These are phyloP conservation scores for Liasis olivaceus DNA, from an alignment of 2,797 vertebrate species.

Conservation along the genomic window DNA sequence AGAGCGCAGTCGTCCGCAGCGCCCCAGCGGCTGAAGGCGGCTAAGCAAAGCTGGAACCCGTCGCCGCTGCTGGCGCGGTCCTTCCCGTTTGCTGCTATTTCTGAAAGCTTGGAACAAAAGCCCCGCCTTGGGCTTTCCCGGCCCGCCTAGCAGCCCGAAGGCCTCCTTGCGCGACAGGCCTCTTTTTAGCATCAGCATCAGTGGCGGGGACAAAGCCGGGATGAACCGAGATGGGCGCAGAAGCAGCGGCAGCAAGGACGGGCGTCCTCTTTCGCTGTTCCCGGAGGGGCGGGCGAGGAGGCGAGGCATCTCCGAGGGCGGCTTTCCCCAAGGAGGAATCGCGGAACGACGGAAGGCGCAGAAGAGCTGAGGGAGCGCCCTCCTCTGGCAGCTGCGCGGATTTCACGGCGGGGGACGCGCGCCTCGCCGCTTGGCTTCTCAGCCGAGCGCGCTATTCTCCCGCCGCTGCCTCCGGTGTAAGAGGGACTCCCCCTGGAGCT, in stretches of 20 bases:
- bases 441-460: not conserved
- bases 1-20: not conserved
- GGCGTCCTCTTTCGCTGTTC: not conserved
- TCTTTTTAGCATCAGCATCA: not conserved
- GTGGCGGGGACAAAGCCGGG: not conserved
- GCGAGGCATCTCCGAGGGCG: accelerated
- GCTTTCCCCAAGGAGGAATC: accelerated
- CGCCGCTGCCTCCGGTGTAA: not conserved
- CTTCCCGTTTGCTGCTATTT: not conserved
- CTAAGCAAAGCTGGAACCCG: not conserved
- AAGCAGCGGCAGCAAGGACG: not conserved
- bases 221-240: accelerated
- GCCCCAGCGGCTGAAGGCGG: not conserved
- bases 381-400: conserved; percentile 56
- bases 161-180: not conserved
- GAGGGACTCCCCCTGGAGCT: conserved; percentile 12
- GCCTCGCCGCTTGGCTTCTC: not conserved
- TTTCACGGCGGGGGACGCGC: not conserved
- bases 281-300: accelerated
- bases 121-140: not conserved
- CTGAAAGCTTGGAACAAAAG: not conserved
- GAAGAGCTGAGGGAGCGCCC: conserved; percentile 51
- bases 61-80: not conserved
- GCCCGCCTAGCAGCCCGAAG: not conserved
- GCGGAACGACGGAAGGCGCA: not conserved